Percentiles rank a stretch among this genome's conserved stretches.
Conservation (phyloP, 2,888 invertebrate genomes). For the Drosophila bunnanda region DNA sequence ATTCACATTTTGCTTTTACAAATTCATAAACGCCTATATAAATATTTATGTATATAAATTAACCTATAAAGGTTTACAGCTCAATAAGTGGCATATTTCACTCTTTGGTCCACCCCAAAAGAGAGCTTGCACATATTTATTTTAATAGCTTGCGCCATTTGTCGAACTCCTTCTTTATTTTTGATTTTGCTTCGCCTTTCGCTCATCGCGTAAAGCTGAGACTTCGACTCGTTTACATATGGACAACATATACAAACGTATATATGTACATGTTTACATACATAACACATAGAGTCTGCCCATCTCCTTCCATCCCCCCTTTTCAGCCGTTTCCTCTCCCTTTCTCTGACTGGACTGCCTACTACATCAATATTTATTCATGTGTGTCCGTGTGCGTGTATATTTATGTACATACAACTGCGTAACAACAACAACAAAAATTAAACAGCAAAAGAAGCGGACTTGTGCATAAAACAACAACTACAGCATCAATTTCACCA, state of each 20-base stretch:
- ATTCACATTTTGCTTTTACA: no score
- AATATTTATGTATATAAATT: no score
- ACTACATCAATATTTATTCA: constrained; percentile 43
- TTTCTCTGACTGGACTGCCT: constrained; percentile 31
- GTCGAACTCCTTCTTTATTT: constrained; percentile 48
- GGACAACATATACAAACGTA: neutral
- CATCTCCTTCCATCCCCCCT: constrained; percentile 2
- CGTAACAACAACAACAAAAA: constrained; percentile 48
- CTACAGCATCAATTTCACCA: constrained; percentile 48
- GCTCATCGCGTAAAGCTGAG: constrained; percentile 28
- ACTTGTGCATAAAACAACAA: constrained; percentile 53
- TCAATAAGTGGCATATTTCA: neutral
- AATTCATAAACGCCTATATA: no score
- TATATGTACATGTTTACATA: neutral
- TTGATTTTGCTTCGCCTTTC: constrained; percentile 36
- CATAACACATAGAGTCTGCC: neutral
- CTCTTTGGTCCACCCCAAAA: constrained; percentile 28
- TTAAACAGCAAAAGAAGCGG: neutral
- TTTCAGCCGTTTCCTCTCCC: constrained; percentile 2
- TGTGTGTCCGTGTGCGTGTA: constrained; percentile 9
- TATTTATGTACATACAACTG: constrained; percentile 31
- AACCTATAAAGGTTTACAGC: neutral
- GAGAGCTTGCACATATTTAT: constrained; percentile 38
- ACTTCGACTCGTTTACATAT: constrained; percentile 46
- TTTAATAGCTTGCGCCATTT: constrained; percentile 52